Evolutionary conservation across 2,797 vertebrate genomes (phyloP).

Genomic region (Chelidonichthys spinosus): DNA sequence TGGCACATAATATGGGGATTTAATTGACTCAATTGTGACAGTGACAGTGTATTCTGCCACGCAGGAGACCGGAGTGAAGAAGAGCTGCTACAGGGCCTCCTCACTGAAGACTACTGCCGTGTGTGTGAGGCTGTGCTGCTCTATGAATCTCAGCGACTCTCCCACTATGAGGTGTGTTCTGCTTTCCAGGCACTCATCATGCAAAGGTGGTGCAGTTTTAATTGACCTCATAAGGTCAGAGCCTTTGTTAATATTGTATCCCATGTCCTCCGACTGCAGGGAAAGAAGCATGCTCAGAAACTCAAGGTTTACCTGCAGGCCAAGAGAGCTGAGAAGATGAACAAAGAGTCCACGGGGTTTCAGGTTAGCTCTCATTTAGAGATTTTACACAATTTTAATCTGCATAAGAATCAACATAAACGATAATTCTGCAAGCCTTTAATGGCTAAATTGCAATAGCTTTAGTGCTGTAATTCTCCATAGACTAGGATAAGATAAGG

Average conservation of each 20-base stretch:
- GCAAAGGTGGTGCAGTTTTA: neutral
- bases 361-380: slow-evolving; percentile 70
- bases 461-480: neutral
- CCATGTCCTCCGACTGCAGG: slow-evolving; percentile 75
- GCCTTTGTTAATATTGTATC: slow-evolving; percentile 2
- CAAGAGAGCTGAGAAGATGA: slow-evolving; percentile 75
- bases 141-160: slow-evolving; percentile 87
- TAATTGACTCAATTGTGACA: neutral
- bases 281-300: slow-evolving; percentile 90
- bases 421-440: neutral
- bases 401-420: neutral
- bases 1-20: neutral
- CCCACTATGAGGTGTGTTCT: slow-evolving; percentile 89
- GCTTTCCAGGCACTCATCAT: neutral
- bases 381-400: slow-evolving; percentile 3
- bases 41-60: slow-evolving; percentile 23
- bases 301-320: slow-evolving; percentile 83
- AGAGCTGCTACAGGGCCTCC: slow-evolving; percentile 79
- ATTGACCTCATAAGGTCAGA: neutral
- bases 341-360: slow-evolving; percentile 47
- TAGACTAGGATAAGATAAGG: neutral
- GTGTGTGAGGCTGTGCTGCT: slow-evolving; percentile 87
- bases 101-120: slow-evolving; percentile 88
- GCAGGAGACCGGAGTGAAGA: slow-evolving; percentile 63
- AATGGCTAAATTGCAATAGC: neutral